Conservation (phyloP, 2,888 invertebrate species). For the Lycaena phlaeas region DNA sequence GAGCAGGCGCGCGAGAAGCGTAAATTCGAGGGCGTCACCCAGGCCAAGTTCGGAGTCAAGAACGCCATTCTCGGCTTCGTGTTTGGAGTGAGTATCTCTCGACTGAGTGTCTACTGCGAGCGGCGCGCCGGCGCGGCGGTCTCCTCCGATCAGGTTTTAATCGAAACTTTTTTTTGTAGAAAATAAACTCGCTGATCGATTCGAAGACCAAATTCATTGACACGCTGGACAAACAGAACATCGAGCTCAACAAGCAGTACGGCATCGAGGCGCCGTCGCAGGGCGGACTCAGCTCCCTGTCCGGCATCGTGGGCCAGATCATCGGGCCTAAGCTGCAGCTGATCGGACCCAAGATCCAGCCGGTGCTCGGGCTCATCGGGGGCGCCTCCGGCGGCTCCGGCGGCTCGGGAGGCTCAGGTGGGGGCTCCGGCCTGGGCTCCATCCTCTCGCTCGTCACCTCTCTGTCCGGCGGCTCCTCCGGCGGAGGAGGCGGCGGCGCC, state of each 20-base stretch:
- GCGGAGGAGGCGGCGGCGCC: conserved; percentile 36
- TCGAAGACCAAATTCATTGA: conserved; percentile 82
- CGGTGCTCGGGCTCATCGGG: conserved; percentile 68
- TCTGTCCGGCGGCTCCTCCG: conserved; percentile 60
- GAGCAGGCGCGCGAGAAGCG: conserved; percentile 78
- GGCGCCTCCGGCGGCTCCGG: conserved; percentile 72
- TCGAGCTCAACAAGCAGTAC: conserved; percentile 82
- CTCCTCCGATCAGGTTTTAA: background rate
- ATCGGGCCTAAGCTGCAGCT: conserved; percentile 80
- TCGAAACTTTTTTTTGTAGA: conserved; percentile 65
- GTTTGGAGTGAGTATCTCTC: conserved; percentile 79
- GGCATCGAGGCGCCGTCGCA: conserved; percentile 79
- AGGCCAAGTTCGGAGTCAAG: conserved; percentile 80
- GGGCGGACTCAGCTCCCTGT: conserved; percentile 74
- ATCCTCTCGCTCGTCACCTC: conserved; percentile 61
- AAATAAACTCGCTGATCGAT: conserved; percentile 87
- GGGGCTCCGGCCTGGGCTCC: conserved; percentile 47
- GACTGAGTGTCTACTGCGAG: no score
- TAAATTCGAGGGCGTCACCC: conserved; percentile 77
- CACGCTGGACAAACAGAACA: conserved; percentile 80
- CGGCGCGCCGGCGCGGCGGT: no score
- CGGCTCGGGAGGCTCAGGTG: conserved; percentile 57
- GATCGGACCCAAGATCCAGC: conserved; percentile 77
- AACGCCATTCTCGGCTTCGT: conserved; percentile 87
- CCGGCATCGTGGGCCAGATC: conserved; percentile 78